phyloP scores from a whole-genome alignment of 1,140 invertebrate genomes.

The Achroia grisella region DNA sequence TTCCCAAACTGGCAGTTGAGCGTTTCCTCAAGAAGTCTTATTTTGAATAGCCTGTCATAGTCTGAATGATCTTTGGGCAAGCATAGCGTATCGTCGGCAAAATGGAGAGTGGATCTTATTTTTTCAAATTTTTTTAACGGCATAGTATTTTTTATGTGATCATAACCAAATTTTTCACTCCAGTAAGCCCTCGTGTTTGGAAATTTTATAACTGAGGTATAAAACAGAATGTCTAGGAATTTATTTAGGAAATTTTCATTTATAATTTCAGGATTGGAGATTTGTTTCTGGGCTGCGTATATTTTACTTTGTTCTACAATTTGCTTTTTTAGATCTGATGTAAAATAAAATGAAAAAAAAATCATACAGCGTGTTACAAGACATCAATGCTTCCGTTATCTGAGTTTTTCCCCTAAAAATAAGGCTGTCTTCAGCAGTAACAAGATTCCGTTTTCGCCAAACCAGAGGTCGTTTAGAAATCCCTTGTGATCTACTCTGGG shows the following conservation, averaged over 20 bases:
- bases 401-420: slow-evolving; percentile 26
- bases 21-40: slow-evolving; percentile 3
- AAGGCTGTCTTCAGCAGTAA: slow-evolving; percentile 29
- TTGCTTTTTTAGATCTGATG: slow-evolving; percentile 14
- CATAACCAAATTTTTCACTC: slow-evolving; percentile 12
- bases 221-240: slow-evolving; percentile 15
- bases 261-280: slow-evolving; percentile 3
- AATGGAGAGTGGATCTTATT: not conserved
- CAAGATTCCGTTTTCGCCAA: slow-evolving; percentile 29
- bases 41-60: not conserved
- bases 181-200: slow-evolving; percentile 20
- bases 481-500: slow-evolving; percentile 28
- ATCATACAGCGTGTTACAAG: slow-evolving; percentile 21
- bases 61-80: not conserved
- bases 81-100: not conserved
- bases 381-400: slow-evolving; percentile 5
- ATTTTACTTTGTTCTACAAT: slow-evolving; percentile 19
- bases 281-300: slow-evolving; percentile 19
- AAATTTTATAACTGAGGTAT: slow-evolving; percentile 19
- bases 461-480: slow-evolving; percentile 28
- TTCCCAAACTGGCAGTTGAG: slow-evolving; percentile 8
- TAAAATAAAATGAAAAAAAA: slow-evolving; percentile 22
- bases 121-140: slow-evolving; percentile 5
- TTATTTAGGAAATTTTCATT: slow-evolving; percentile 10
- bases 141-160: slow-evolving; percentile 11